Base-by-base conservation (phyloP, 2,797 vertebrate genomes). In the Siniperca scherzeri region DNA sequence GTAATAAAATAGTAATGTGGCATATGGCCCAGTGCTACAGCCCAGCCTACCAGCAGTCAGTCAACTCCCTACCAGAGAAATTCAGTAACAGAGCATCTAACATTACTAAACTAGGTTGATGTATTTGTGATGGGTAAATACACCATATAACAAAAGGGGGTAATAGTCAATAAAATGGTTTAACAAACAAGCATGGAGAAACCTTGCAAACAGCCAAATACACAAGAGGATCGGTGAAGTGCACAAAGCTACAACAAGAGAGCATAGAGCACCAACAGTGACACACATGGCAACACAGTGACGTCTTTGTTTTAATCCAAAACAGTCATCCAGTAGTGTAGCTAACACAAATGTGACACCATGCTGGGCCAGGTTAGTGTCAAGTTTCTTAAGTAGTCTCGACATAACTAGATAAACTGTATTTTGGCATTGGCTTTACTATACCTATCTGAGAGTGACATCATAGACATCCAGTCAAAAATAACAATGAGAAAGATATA, bases 1-100 rank as follows among this genome's bases (percentile, higher is more conserved):
- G 78, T 77, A 71, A 89, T 86, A 66, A 79, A 90, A 92, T 82
- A 84, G 69, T 87, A 85, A 91, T 82, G 81, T 78, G 61, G 69
- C 80, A 90, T 87, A 85, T 85, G 80, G 78, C 30, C 77, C 69
- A 61, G 52, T 70, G 77, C 40, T 81, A 57, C 77, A 78, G 11
- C 74, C 27, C 70, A 74, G 64, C 48, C 22, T 22, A 60, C 53
- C 74, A 79, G 48, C 33, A 86, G 53, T 61, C 71, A 87, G 62
- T 82, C 70, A 78, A 46, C 53, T 72, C 69, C 61, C 72, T 33
- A 67, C 25, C 36, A 73, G 52, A 78, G 48, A 65, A 40, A 44
- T 22, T 52, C 36, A 69, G 30, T 53, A n/a, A 64, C 64, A 74
- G 74, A 82, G 30, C 53, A 48, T 78, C 69, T 19, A 36, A 67